Base-by-base conservation (phyloP, 2,888 invertebrate species). In the Augiades crinisus region DNA sequence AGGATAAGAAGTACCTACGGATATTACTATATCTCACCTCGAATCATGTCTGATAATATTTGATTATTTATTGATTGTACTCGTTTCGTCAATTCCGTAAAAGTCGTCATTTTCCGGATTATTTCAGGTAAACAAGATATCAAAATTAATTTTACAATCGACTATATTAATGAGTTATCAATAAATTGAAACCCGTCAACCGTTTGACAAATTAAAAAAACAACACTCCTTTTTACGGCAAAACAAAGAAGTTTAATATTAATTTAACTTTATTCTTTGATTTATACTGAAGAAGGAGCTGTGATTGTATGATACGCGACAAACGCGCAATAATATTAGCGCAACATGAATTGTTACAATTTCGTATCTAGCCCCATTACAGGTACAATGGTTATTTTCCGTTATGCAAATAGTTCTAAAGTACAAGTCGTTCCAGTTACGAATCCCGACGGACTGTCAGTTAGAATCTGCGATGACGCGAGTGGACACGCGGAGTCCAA, bases 381-480 rank as follows among this genome's bases (percentile, higher is more conserved):
- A 78, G 75, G 79, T 73, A 78, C 75, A 73, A 77, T 72, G 64
- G 66, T 59, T 57, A 58, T 57, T 62, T 58, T 62, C 62, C 59
- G 58, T 58, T 63, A 59, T 62, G 62, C 61, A 65, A 66, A 64
- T 62, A 72, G 69, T 67, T 61, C 60, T 54, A 58, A 49, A 47
- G 41, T 30, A 55, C 44, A 47, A 44, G 62, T 65, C 66, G 70
- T 77, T 78, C 77, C 68, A 79, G 69, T 76, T 77, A 78, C 67
- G 58, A 80, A 72, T 70, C 67, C 65, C 65, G 60, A 63, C 69
- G 58, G 62, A 59, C 66, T 68, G 77, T 78, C 83, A 85, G 83
- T 84, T 65, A 71, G 68, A 72, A 69, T 64, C 69, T 81, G 80
- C 80, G 75, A 88, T 87, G 88, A 78, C 81, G 77, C 86, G 83